Conservation (phyloP, 2,113 vertebrate species). For the Mixornis gularis region DNA sequence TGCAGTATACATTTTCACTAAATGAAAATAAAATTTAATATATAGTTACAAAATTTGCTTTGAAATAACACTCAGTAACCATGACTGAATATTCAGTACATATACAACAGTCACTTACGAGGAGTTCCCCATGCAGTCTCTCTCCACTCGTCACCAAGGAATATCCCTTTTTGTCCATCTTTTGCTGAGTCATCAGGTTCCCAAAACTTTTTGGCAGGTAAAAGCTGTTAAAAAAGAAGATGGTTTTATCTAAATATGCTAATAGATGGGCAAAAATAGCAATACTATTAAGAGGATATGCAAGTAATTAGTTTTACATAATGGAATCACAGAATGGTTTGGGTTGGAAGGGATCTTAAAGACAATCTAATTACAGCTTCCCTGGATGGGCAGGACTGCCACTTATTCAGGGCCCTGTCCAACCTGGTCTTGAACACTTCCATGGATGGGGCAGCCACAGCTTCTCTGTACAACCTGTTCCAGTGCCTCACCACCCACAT, state of each 20-base stretch:
- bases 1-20: background rate
- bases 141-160: slow-evolving; percentile 96
- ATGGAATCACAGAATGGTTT: background rate
- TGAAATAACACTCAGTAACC: background rate
- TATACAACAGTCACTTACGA: slow-evolving; percentile 78
- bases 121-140: slow-evolving; percentile 95
- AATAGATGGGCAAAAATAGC: background rate
- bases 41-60: background rate
- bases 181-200: slow-evolving; percentile 96
- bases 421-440: background rate
- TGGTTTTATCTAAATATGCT: background rate
- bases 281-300: background rate
- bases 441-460: background rate
- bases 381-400: background rate
- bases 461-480: too few relatives aligned
- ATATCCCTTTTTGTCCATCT: slow-evolving; percentile 97
- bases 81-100: background rate
- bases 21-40: background rate
- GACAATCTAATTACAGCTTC: background rate
- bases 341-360: background rate
- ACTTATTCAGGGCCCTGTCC: background rate
- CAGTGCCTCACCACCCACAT: background rate
- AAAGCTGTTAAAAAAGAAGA: slow-evolving; percentile 75
- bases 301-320: background rate
- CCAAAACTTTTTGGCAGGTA: slow-evolving; percentile 98